phyloP scores from a whole-genome alignment of 2,113 vertebrate genomes.

The Cranoglanis bouderius region DNA sequence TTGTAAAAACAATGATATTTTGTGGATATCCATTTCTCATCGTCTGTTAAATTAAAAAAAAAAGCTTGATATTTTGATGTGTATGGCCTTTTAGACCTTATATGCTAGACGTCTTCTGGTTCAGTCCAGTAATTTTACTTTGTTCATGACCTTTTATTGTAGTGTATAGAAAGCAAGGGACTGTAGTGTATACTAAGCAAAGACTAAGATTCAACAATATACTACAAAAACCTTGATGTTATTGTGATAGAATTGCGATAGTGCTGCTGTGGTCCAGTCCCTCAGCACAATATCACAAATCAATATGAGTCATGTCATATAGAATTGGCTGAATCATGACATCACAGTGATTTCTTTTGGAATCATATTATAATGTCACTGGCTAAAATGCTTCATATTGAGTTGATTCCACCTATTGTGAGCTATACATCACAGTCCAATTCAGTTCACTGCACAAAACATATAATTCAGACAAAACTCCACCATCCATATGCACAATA shows the following conservation, averaged over 20 bases:
- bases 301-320: background rate
- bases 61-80: background rate
- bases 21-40: background rate
- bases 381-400: slow-evolving; percentile 8
- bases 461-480: slow-evolving; percentile 22
- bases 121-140: background rate
- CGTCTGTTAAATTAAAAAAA: too few species aligned
- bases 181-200: background rate
- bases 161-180: background rate
- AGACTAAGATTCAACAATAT: background rate
- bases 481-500: slow-evolving; percentile 19
- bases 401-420: background rate
- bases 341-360: slow-evolving; percentile 18
- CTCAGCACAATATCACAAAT: background rate
- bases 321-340: slow-evolving; percentile 9
- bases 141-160: background rate
- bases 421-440: slow-evolving; percentile 33
- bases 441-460: slow-evolving; percentile 25
- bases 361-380: slow-evolving; percentile 16
- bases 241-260: background rate
- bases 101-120: background rate
- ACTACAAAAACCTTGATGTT: background rate
- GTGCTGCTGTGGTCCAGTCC: background rate
- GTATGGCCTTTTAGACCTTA: background rate
- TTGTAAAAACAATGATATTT: background rate